A percentile compares a stretch with the other conserved stretches of the same genome.
Conservation (phyloP, 2,888 invertebrate species). For the Mythimna pallens region DNA sequence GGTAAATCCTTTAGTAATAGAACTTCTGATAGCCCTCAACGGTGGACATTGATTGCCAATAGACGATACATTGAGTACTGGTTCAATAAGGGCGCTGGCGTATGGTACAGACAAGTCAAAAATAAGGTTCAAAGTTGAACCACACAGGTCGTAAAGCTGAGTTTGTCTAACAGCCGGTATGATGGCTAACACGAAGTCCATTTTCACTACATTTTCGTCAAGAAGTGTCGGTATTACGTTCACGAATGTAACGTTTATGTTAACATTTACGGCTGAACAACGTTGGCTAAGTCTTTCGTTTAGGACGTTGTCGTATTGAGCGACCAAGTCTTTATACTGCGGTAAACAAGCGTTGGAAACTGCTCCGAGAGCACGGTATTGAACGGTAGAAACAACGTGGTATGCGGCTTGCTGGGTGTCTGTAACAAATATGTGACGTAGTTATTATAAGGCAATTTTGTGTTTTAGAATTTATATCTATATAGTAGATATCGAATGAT, state of each 20-base stretch:
- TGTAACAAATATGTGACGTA: constrained; percentile 74
- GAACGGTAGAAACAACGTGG: constrained; percentile 96
- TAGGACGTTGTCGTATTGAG: constrained; percentile 95
- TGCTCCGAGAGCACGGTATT: constrained; percentile 97
- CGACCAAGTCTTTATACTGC: constrained; percentile 95
- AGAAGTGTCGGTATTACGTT: constrained; percentile 94
- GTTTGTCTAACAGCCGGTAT: constrained; percentile 97
- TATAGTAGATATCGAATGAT: not conserved
- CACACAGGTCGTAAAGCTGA: constrained; percentile 98
- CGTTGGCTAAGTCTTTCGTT: constrained; percentile 96
- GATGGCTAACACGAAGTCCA: constrained; percentile 97
- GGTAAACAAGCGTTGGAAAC: constrained; percentile 95
- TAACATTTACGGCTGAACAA: constrained; percentile 98
- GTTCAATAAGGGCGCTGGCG: constrained; percentile 97
- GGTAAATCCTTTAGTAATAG: constrained; percentile 96
- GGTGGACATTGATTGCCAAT: constrained; percentile 98
- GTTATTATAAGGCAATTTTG: not conserved
- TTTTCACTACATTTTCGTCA: constrained; percentile 96
- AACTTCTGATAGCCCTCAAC: constrained; percentile 95
- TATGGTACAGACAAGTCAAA: constrained; percentile 98
- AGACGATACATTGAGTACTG: constrained; percentile 96
- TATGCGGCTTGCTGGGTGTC: constrained; percentile 98
- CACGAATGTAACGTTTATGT: constrained; percentile 97
- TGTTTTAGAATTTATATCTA: not conserved
- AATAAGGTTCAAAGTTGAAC: constrained; percentile 97